Percentiles rank a stretch among this genome's conserved stretches.
These are phyloP conservation scores for Mirounga angustirostris DNA, from an alignment of 2,113 vertebrate species.

Conservation along the genomic window DNA sequence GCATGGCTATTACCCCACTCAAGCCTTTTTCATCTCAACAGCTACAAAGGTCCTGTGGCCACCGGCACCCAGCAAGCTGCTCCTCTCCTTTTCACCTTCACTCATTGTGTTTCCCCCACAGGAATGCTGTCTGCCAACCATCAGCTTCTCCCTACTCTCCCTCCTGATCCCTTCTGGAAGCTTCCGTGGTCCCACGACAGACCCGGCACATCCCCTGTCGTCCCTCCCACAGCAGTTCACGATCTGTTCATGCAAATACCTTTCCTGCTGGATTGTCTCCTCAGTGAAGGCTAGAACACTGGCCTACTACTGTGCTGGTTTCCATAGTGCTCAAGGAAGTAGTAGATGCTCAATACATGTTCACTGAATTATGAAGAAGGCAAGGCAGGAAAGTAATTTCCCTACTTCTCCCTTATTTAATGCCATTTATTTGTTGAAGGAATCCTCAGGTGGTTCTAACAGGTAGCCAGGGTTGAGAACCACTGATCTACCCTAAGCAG, in stretches of 20 bases:
- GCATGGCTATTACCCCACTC: neutral
- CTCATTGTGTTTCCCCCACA: fast-evolving
- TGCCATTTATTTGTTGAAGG: neutral
- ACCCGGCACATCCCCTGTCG: neutral
- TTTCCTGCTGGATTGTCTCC: neutral
- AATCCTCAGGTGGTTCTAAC: neutral
- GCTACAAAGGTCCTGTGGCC: neutral
- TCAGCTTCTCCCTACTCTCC: neutral
- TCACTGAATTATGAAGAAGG: neutral
- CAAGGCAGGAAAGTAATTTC: neutral
- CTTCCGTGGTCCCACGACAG: neutral
- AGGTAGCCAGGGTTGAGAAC: neutral
- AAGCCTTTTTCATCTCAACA: neutral
- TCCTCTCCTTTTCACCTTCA: neutral
- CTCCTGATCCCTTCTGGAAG: neutral
- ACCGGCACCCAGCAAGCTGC: neutral
- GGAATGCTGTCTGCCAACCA: neutral
- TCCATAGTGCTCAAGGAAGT: too few relatives aligned
- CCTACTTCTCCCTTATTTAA: neutral
- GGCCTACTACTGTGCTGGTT: neutral
- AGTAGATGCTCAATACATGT: neutral
- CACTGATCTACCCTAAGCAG: neutral
- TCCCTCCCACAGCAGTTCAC: neutral
- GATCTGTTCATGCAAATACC: neutral
- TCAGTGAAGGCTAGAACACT: fast-evolving